Evolutionary conservation across 23 tunicate species (phyloP).

Genomic region (Ascidia mentula): DNA sequence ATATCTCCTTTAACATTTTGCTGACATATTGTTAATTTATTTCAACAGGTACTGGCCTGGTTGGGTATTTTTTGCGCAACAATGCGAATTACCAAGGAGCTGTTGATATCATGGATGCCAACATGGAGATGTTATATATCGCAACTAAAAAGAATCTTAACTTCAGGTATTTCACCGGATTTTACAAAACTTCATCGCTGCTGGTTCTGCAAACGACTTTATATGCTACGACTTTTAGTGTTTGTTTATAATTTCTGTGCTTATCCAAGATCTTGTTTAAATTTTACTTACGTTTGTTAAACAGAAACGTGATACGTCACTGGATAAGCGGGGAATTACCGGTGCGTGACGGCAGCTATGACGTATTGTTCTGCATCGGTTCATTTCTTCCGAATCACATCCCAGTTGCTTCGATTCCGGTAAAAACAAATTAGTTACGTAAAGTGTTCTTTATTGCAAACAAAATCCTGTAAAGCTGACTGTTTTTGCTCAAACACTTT

Average conservation of each 20-base stretch:
- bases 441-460: not conserved
- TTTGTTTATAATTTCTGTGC: too few species aligned
- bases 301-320: conserved; percentile 11
- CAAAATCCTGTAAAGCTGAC: too few species aligned
- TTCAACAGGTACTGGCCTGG: conserved; percentile 7
- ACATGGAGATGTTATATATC: conserved; percentile 7
- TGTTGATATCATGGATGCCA: conserved; percentile 27
- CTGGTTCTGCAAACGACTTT: too few species aligned
- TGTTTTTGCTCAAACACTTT: too few species aligned
- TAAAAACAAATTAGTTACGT: not conserved
- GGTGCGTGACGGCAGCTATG: conserved; percentile 13
- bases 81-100: conserved; percentile 5
- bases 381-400: conserved; percentile 14
- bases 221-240: too few species aligned
- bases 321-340: conserved; percentile 10
- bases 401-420: not conserved
- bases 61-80: not conserved
- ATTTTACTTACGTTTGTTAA: not conserved
- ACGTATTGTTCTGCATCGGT: conserved; percentile 9
- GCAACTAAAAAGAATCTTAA: conserved; percentile 15
- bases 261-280: too few species aligned
- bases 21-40: not conserved
- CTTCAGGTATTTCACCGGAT: too few species aligned
- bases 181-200: too few species aligned
- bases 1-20: not conserved